A percentile compares a stretch with the other conserved stretches of the same genome.
Evolutionary conservation across 2,888 invertebrate genomes (phyloP).

Genomic region (Thymelicus lineola): DNA sequence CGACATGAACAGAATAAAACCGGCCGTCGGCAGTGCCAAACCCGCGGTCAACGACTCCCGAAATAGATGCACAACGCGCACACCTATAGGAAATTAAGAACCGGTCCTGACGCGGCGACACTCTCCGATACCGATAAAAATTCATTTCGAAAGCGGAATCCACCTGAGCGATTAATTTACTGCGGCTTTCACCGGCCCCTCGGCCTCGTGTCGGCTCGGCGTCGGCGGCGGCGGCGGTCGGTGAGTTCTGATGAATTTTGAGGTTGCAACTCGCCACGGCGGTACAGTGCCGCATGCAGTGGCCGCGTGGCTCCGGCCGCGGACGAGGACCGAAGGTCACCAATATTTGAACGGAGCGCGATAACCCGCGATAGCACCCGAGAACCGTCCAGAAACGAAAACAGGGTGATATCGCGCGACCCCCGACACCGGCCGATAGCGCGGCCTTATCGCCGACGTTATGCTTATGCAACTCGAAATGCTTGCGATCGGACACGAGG

Average conservation of each 20-base stretch:
- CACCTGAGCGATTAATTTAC: slow-evolving; percentile 75
- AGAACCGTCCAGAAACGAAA: slow-evolving; percentile 46
- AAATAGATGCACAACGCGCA: slow-evolving; percentile 78
- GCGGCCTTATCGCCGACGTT: slow-evolving; percentile 20
- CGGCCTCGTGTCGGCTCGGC: slow-evolving; percentile 45
- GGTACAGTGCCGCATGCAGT: slow-evolving; percentile 26
- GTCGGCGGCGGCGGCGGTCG: slow-evolving; percentile 39
- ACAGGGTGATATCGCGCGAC: slow-evolving; percentile 49
- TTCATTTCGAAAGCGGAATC: slow-evolving; percentile 80
- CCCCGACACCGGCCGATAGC: slow-evolving; percentile 47
- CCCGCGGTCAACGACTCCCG: slow-evolving; percentile 83
- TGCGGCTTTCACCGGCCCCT: slow-evolving; percentile 70
- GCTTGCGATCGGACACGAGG: neutral
- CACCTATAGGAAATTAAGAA: slow-evolving; percentile 76
- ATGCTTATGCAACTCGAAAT: slow-evolving; percentile 19
- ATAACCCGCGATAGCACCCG: slow-evolving; percentile 47
- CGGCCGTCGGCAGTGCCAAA: slow-evolving; percentile 67
- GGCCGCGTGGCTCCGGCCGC: slow-evolving; percentile 38
- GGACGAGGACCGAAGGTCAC: slow-evolving; percentile 33
- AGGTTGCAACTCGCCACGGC: slow-evolving; percentile 41
- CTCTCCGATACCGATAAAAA: slow-evolving; percentile 71
- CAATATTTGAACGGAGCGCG: slow-evolving; percentile 38
- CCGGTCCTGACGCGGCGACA: slow-evolving; percentile 72
- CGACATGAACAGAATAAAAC: slow-evolving; percentile 63
- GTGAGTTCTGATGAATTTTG: slow-evolving; percentile 18